Base-by-base conservation (phyloP, 2,113 vertebrate genomes). In the Peromyscus polionotus region DNA sequence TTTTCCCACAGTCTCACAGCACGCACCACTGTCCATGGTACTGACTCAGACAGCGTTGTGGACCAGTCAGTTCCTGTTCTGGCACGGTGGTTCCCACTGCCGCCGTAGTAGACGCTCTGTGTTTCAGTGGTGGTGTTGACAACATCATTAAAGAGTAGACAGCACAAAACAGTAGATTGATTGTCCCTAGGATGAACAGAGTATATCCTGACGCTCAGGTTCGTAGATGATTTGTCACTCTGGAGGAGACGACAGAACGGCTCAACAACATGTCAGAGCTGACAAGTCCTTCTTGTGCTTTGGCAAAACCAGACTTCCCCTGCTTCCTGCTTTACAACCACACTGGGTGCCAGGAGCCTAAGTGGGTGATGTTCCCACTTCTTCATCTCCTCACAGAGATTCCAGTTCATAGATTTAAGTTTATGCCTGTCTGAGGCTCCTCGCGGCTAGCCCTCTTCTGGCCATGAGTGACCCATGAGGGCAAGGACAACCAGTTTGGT, bases 111-210 rank as follows among this genome's bases (percentile, higher is more conserved):
- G 79, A 7, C 70, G 28, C 36, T 80, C 33, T 88, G 48, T 80
- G 20, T 83, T 70, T 79, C 28, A 42, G 24, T 68, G 79, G 67
- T 67, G 76, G 26, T 65, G 39, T 59, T 91, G 88, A 86, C 93
- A 83, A 59, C 86, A 63, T 65, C 85, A 92, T 92, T 81, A 95
- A 75, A 92, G 48, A 57, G 42, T 16, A 87, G 85, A 84, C 76
- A 96, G 91, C 45, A 65, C 72, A 75, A 67, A 76, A 33, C 26
- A 85, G 39, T 48, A 88, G 95, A 96, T 91, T 96, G 89, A 97
- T 96, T 65, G 96, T 68, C 88, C 39, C 94, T 90, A 92, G 95
- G 93, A 51, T 7, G 67, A 86, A 96, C 33, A 95, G 61, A 95
- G 72, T 89, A 28, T 36, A 68, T 88, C 92, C 85, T 73, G 85